Evolutionary conservation across 2,888 invertebrate species (phyloP), one percentile per base, ranked within the genome.

Genomic region (Isotomurus palustris): DNA sequence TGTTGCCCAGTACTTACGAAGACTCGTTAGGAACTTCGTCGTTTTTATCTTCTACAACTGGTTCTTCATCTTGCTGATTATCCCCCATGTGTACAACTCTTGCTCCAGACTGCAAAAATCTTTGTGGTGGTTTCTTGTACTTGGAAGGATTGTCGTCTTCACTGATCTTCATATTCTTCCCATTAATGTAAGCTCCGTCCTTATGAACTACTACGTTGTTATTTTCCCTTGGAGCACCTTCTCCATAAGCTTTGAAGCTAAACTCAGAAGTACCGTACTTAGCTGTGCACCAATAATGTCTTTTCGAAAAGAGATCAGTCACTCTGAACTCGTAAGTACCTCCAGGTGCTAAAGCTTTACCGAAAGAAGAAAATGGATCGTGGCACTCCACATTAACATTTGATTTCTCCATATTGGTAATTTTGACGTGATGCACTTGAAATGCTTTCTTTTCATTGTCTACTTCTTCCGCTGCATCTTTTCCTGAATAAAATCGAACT

Each of bases 211-310:
- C 38, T 24, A 69, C 60, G 17, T 58, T 22, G 57, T 69, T 69
- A 53, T 69, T 64, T 21, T 60, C 67, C 40, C 69, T 38, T 12
- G 69, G 69, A 14, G 69, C 67, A 14, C 67, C 67, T 50, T 69
- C 69, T 2, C 69, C 69, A 47, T 69, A 69, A 21, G 69, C 69
- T 43, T 56, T 55, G 54, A 69, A 69, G 10, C 50, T 32, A 48
- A 62, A 69, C 10, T 58, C 60, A 2, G 62, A 56, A 6, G 40
- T 53, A 8, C 53, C 63, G 19, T 61, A 60, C 10, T 43, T 45
- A 1, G 58, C 61, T 10, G 51, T 41, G 56, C 69, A 69, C 69
- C 69, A 69, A 40, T 67, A 69, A 52, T 69, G 69, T 19, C 69
- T 48, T 43, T 61, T 64, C 5, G 64, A 56, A 43, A 69, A 66